These are phyloP conservation scores for Xiphophorus maculatus DNA, from an alignment of 2,113 vertebrate species.

Conservation along the genomic window DNA sequence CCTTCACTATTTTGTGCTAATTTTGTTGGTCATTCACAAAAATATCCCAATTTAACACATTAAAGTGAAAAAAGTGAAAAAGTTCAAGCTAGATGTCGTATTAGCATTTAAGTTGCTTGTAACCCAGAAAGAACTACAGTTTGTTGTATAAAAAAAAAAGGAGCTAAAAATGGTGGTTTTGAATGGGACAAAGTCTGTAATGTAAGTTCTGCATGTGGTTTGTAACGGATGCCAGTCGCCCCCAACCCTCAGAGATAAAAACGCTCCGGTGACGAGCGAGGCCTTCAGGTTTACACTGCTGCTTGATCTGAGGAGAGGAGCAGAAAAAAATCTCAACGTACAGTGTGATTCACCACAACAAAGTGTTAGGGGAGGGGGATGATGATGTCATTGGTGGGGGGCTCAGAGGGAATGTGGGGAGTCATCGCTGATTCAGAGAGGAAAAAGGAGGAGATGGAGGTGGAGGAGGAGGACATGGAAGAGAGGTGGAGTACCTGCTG, in stretches of 20 bases:
- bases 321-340: constrained; percentile 59
- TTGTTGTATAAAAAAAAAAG: too few species aligned
- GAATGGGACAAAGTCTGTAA: neutral
- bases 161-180: neutral
- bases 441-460: constrained; percentile 59
- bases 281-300: constrained; percentile 50
- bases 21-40: neutral
- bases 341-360: constrained; percentile 79
- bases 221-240: neutral
- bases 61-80: neutral
- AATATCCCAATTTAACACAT: neutral
- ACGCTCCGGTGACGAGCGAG: constrained; percentile 4
- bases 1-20: too few species aligned
- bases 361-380: constrained; percentile 62
- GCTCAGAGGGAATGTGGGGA: constrained; percentile 41
- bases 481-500: constrained; percentile 72
- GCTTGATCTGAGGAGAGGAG: constrained; percentile 38
- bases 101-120: neutral
- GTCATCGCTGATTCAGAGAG: constrained; percentile 75
- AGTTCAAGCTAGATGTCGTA: neutral
- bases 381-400: constrained; percentile 69
- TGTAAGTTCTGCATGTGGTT: neutral
- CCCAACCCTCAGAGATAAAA: constrained; percentile 7
- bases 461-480: constrained; percentile 51
- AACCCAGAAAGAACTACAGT: neutral